These are phyloP conservation scores for Drosophila novamexicana DNA, from an alignment of 1,140 invertebrate species.

Conservation along the genomic window DNA sequence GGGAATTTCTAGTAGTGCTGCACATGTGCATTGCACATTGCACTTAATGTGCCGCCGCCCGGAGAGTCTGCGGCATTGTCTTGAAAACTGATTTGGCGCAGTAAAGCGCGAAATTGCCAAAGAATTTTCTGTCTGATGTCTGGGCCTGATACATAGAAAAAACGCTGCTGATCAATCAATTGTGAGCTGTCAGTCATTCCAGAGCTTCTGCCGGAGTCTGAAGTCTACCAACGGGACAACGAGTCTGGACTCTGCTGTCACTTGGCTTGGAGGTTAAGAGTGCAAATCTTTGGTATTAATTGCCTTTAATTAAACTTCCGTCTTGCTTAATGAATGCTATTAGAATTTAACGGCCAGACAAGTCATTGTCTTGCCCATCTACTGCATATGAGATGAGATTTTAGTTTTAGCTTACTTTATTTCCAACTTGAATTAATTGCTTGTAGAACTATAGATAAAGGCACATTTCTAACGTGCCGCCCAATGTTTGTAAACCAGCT, in stretches of 20 bases:
- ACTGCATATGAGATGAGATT: constrained; percentile 55
- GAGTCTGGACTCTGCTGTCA: constrained; percentile 1
- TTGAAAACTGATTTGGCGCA: constrained; percentile 3
- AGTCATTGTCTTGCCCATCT: constrained; percentile 3
- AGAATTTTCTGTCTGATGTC: constrained; percentile 3
- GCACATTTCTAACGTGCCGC: constrained; percentile 28
- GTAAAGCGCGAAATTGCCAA: constrained; percentile 7
- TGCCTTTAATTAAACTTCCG: constrained; percentile 78
- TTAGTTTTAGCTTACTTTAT: constrained; percentile 8
- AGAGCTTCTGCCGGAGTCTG: background rate
- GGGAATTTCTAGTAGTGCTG: constrained; percentile 56
- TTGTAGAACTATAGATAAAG: constrained; percentile 12
- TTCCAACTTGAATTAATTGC: constrained; percentile 13
- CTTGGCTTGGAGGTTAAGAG: constrained; percentile 36
- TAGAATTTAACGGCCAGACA: constrained; percentile 52
- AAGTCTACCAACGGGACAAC: background rate
- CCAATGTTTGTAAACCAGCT: constrained; percentile 25
- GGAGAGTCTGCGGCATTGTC: constrained; percentile 1
- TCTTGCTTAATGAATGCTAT: constrained; percentile 67
- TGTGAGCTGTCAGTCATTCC: constrained; percentile 45
- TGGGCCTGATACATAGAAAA: background rate
- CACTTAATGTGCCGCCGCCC: constrained; percentile 32
- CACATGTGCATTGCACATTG: constrained; percentile 31
- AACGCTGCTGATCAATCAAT: constrained; percentile 18
- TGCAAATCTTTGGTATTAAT: constrained; percentile 68